A percentile compares a stretch with the other conserved stretches of the same genome.
Conservation (phyloP, 2,888 invertebrate species). For the Stenolophus ochropezus region DNA sequence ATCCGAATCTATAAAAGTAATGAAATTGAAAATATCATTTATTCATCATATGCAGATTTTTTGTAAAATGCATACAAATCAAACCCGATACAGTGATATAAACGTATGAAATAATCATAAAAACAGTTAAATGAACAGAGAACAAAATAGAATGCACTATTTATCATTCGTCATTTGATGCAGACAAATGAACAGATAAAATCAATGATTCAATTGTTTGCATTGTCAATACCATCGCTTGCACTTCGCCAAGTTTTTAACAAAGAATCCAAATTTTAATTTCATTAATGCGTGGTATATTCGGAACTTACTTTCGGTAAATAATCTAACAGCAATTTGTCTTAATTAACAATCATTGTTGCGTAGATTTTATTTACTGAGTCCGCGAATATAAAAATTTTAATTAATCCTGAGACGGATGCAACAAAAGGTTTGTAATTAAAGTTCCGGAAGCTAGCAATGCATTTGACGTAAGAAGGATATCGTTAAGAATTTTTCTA, state of each 20-base stretch:
- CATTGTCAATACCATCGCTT: neutral
- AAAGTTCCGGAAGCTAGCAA: neutral
- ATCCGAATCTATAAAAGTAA: neutral
- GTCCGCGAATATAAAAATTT: conserved; percentile 15
- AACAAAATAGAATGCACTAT: conserved; percentile 23
- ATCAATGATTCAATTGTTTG: conserved; percentile 37
- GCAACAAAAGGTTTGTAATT: conserved; percentile 43
- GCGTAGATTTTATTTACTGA: conserved; percentile 14
- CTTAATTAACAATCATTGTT: conserved; percentile 35
- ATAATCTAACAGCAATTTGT: conserved; percentile 5
- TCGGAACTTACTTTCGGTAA: neutral
- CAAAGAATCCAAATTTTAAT: neutral
- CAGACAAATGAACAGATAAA: conserved; percentile 42
- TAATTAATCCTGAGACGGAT: conserved; percentile 21
- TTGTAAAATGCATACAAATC: neutral
- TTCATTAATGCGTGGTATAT: neutral
- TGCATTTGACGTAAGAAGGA: conserved; percentile 14
- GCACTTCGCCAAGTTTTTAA: neutral
- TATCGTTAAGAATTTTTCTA: neutral
- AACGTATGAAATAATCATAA: neutral
- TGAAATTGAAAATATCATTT: neutral
- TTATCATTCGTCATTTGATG: conserved; percentile 30
- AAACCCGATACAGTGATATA: neutral
- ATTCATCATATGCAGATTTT: neutral
- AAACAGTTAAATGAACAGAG: conserved; percentile 29